A percentile compares a stretch with the other conserved stretches of the same genome.
phyloP scores from a whole-genome alignment of 64 coral and sea anemone genomes.

The Montipora capricornis region DNA sequence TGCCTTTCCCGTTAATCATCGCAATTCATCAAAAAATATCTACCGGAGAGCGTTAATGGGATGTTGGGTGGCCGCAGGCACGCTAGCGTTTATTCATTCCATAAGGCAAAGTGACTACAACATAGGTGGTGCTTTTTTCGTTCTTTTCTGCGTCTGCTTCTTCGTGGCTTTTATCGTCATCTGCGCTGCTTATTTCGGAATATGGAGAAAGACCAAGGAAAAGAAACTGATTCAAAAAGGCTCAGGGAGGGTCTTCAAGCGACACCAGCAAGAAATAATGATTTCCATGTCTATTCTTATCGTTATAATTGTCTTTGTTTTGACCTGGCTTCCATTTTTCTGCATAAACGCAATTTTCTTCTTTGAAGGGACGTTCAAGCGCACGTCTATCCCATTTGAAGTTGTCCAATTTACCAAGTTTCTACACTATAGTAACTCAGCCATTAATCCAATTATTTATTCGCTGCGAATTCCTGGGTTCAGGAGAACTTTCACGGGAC shows the following conservation, averaged over 20 bases:
- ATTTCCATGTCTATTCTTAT: slow-evolving; percentile 85
- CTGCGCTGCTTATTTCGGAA: slow-evolving; percentile 73
- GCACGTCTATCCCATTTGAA: slow-evolving; percentile 30
- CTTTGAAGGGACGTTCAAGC: slow-evolving; percentile 34
- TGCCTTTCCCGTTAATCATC: slow-evolving; percentile 69
- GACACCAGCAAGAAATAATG: slow-evolving; percentile 73
- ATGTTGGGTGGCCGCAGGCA: slow-evolving; percentile 69
- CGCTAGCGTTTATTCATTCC: slow-evolving; percentile 66
- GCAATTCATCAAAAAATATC: slow-evolving; percentile 74
- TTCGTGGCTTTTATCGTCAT: slow-evolving; percentile 58
- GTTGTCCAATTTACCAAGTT: slow-evolving; percentile 72
- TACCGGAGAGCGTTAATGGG: slow-evolving; percentile 52
- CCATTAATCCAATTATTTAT: slow-evolving; percentile 94
- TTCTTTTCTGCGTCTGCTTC: slow-evolving; percentile 68
- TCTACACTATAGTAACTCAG: slow-evolving; percentile 85
- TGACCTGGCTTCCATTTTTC: slow-evolving; percentile 86
- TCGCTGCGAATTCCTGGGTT: slow-evolving; percentile 89
- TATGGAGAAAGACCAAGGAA: slow-evolving; percentile 67
- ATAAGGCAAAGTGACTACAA: slow-evolving; percentile 20
- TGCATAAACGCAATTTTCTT: slow-evolving; percentile 73
- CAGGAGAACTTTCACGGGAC: slow-evolving; percentile 65
- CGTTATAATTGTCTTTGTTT: slow-evolving; percentile 74
- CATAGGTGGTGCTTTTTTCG: slow-evolving; percentile 64
- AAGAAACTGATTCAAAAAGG: slow-evolving; percentile 3
- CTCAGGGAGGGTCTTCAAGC: slow-evolving; percentile 26